Percentiles rank a stretch among this genome's conserved stretches.
These are phyloP conservation scores for Synergus laeviventris DNA, from an alignment of 2,888 invertebrate genomes.

Conservation along the genomic window DNA sequence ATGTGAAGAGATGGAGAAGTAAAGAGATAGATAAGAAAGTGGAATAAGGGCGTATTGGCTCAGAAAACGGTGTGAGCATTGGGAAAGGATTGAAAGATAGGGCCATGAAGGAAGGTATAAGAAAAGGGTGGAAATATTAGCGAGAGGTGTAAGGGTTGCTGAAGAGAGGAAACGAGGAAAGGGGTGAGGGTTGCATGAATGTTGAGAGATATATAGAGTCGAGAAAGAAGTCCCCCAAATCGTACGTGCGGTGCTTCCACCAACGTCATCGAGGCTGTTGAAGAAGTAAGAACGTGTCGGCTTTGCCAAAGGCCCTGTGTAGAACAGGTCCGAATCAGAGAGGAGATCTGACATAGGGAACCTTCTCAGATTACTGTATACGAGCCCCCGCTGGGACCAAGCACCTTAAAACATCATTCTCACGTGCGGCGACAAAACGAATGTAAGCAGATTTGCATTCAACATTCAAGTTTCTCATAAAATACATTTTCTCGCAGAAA, in stretches of 20 bases:
- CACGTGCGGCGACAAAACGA: conserved; percentile 69
- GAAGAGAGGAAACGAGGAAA: too few species aligned
- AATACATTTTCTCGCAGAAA: neutral
- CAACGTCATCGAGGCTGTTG: conserved; percentile 48
- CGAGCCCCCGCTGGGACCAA: conserved; percentile 64
- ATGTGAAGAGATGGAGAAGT: too few species aligned
- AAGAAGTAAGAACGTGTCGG: conserved; percentile 62
- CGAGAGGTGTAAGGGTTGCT: too few species aligned
- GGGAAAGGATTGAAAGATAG: too few species aligned
- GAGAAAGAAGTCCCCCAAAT: conserved; percentile 35
- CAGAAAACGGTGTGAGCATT: too few species aligned
- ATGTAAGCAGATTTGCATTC: conserved; percentile 44
- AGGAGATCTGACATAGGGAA: conserved; percentile 66
- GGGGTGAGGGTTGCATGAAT: too few species aligned
- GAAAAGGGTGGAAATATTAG: too few species aligned
- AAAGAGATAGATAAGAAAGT: too few species aligned
- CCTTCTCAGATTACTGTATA: conserved; percentile 69
- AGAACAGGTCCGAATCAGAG: conserved; percentile 65
- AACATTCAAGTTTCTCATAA: conserved; percentile 16
- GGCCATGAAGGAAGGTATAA: too few species aligned
- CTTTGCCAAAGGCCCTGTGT: conserved; percentile 68
- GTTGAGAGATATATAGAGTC: too few species aligned
- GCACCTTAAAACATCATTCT: conserved; percentile 72
- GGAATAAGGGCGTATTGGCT: too few species aligned
- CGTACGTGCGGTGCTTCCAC: conserved; percentile 47